These are phyloP conservation scores for Lochmaea crataegi DNA, from an alignment of 2,888 invertebrate genomes.

Conservation along the genomic window DNA sequence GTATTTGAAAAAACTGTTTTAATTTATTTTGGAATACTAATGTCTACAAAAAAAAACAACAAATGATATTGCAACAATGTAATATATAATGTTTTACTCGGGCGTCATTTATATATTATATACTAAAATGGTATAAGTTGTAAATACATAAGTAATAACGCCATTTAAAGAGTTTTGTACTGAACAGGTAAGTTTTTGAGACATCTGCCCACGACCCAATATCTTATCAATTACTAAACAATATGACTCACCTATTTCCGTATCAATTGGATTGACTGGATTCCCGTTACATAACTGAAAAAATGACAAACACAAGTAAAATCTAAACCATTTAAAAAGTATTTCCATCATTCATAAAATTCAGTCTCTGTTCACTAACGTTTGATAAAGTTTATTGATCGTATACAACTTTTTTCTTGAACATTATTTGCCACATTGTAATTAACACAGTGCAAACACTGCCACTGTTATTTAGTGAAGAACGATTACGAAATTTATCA, in stretches of 20 bases:
- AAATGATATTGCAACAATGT: too few species aligned
- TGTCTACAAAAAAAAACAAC: too few species aligned
- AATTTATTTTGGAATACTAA: too few species aligned
- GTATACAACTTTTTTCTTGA: conserved; percentile 32
- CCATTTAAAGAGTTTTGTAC: not conserved
- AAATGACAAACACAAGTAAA: conserved; percentile 59
- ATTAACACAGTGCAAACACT: conserved; percentile 35
- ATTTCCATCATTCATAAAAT: conserved; percentile 54
- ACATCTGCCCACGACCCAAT: conserved; percentile 29
- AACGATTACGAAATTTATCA: conserved; percentile 22
- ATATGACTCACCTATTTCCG: conserved; percentile 63
- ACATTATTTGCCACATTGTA: conserved; percentile 42
- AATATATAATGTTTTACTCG: not conserved
- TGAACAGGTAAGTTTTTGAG: conserved; percentile 7
- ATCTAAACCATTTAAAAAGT: conserved; percentile 59
- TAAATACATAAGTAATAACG: not conserved
- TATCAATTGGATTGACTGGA: conserved; percentile 62
- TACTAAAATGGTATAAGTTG: not conserved
- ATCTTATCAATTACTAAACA: conserved; percentile 22
- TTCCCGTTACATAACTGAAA: conserved; percentile 63
- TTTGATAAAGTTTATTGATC: conserved; percentile 40
- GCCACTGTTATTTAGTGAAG: conserved; percentile 18
- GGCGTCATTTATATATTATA: not conserved
- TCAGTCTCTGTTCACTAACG: conserved; percentile 34
- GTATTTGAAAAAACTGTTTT: too few species aligned